Percentiles rank a stretch among this genome's conserved stretches.
phyloP scores from a whole-genome alignment of 2,888 invertebrate genomes.

The Deilephila elpenor region DNA sequence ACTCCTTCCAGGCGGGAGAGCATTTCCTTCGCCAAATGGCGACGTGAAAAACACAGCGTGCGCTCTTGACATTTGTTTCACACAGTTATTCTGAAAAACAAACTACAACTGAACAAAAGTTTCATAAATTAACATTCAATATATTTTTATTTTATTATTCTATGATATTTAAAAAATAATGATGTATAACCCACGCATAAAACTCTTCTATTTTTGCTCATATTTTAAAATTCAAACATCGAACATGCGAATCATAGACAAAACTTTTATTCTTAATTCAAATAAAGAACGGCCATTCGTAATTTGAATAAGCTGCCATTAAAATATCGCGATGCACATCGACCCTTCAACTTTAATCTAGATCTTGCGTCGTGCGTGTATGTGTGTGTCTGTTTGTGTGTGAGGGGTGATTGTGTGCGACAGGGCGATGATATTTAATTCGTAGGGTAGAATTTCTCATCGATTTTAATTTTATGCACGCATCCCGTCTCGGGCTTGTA shows the following conservation, averaged over 20 bases:
- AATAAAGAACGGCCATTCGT: conserved; percentile 41
- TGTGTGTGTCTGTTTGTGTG: conserved; percentile 55
- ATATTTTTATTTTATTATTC: background rate
- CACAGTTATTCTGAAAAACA: background rate
- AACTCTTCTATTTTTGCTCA: background rate
- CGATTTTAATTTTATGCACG: conserved; percentile 85
- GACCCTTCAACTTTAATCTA: conserved; percentile 74
- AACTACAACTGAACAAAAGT: background rate
- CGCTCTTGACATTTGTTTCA: conserved; percentile 6
- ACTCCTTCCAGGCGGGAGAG: conserved; percentile 23
- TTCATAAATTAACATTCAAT: background rate
- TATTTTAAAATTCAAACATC: conserved; percentile 44
- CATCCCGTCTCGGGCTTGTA: conserved; percentile 78
- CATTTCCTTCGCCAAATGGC: conserved; percentile 8
- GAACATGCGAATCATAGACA: conserved; percentile 34
- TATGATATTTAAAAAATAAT: background rate
- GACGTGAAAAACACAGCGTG: background rate
- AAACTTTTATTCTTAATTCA: conserved; percentile 32
- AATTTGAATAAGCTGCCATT: conserved; percentile 41
- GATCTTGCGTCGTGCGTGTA: conserved; percentile 61
- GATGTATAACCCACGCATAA: background rate
- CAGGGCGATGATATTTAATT: conserved; percentile 83
- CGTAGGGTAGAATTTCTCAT: conserved; percentile 82
- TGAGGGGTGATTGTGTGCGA: conserved; percentile 64
- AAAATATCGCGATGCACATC: conserved; percentile 38